These are phyloP conservation scores for Sebastiscus albofasciatus DNA, from an alignment of 2,797 vertebrate genomes.

Conservation along the genomic window DNA sequence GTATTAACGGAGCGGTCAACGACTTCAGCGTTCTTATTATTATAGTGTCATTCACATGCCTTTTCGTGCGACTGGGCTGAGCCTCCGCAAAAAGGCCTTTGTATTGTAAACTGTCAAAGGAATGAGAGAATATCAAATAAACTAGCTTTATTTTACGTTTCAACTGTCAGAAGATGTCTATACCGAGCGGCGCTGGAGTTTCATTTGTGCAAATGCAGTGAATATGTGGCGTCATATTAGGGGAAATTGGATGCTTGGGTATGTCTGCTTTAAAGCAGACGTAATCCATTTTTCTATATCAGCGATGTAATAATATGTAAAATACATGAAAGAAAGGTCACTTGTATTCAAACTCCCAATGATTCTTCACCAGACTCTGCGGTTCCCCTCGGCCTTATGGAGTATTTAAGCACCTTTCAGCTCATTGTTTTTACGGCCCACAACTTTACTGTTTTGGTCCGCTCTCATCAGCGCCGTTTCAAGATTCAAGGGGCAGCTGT, in stretches of 20 bases:
- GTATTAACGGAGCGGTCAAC: too few relatives aligned
- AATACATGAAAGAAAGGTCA: neutral
- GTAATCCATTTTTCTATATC: neutral
- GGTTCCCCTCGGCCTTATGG: neutral
- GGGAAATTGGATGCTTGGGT: neutral
- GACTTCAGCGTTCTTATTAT: neutral
- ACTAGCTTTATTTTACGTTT: neutral
- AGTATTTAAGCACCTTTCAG: neutral
- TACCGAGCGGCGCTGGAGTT: accelerated
- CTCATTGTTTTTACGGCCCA: neutral
- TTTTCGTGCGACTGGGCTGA: too few relatives aligned
- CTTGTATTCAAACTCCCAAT: neutral
- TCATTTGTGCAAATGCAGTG: neutral
- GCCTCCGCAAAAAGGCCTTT: neutral
- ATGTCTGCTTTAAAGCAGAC: neutral
- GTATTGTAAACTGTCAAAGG: neutral
- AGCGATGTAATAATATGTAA: neutral
- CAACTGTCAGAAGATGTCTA: neutral
- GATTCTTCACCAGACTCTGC: neutral
- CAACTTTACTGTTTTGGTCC: neutral
- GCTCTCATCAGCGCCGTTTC: neutral
- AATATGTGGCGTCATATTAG: neutral
- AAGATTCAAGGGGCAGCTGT: neutral
- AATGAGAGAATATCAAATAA: neutral
- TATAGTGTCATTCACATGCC: too few relatives aligned